phyloP scores from a whole-genome alignment of 2,888 invertebrate genomes.

The Trachelus iudaicus region DNA sequence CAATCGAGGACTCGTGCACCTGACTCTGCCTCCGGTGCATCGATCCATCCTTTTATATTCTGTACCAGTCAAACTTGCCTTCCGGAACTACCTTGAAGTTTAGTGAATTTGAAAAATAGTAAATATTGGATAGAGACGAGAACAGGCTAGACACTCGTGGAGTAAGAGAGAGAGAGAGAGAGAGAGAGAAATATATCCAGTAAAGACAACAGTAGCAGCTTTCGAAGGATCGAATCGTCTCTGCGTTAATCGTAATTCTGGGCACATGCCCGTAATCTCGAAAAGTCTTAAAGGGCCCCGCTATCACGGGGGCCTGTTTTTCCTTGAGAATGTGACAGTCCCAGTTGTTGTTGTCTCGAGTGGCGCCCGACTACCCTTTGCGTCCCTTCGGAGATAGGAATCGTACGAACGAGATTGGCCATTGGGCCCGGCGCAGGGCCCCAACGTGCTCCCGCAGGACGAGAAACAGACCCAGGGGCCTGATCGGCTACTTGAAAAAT shows the following conservation, averaged over 20 bases:
- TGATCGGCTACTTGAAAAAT: conserved; percentile 13
- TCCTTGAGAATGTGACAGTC: conserved; percentile 39
- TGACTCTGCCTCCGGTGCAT: no score
- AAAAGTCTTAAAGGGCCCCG: conserved; percentile 23
- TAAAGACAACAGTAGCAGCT: no score
- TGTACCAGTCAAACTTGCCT: no score
- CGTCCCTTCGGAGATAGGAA: conserved; percentile 13
- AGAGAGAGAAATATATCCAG: not conserved
- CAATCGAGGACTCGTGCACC: not conserved
- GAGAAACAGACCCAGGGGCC: conserved; percentile 19
- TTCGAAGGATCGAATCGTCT: no score
- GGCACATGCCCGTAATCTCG: conserved; percentile 2
- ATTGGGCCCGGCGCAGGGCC: not conserved
- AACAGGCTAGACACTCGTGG: no score
- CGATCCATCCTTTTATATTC: no score
- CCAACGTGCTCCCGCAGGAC: conserved; percentile 1
- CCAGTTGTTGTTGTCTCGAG: conserved; percentile 40
- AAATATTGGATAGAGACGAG: no score
- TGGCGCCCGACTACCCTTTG: conserved; percentile 40
- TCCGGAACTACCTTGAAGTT: no score
- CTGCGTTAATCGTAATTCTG: not conserved
- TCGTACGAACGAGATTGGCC: not conserved
- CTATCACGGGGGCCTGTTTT: conserved; percentile 39
- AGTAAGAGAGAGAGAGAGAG: not conserved
- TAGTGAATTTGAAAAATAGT: no score